These are phyloP conservation scores for Amazonetta brasiliensis DNA, from an alignment of 2,797 vertebrate species.

Conservation along the genomic window DNA sequence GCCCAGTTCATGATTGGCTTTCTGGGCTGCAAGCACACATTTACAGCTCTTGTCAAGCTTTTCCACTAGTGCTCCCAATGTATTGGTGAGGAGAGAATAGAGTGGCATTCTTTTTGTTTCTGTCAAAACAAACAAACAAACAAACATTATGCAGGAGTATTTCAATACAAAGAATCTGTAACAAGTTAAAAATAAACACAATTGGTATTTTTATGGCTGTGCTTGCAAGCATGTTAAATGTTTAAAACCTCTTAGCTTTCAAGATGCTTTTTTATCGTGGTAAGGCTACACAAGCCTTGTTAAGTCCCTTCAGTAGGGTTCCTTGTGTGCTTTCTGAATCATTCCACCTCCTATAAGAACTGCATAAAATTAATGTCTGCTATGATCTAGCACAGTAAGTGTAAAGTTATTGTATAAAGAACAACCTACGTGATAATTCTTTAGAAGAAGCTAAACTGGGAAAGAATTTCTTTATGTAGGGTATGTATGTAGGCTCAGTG, in stretches of 20 bases:
- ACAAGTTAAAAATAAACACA: not conserved
- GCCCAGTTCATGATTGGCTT: not conserved
- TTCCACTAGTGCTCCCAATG: not conserved
- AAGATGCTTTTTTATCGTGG: not conserved
- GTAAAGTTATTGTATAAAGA: not conserved
- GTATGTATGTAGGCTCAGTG: not conserved
- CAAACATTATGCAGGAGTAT: not conserved
- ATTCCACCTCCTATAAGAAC: not conserved
- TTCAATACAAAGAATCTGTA: not conserved
- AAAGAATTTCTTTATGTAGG: not conserved
- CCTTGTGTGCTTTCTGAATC: not conserved
- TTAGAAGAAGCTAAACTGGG: not conserved
- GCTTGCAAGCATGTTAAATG: not conserved
- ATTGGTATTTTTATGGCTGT: not conserved
- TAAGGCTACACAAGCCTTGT: not conserved
- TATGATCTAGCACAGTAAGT: not conserved
- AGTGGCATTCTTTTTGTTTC: not conserved
- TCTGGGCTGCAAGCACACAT: not conserved
- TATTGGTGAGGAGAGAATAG: not conserved
- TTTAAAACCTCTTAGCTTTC: conserved; percentile 3
- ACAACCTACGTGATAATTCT: not conserved
- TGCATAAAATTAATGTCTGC: not conserved
- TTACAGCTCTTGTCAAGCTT: not conserved
- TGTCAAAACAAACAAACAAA: not conserved
- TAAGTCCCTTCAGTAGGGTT: not conserved